Conservation (phyloP, 2,797 vertebrate species). For the Antennarius maculatus region DNA sequence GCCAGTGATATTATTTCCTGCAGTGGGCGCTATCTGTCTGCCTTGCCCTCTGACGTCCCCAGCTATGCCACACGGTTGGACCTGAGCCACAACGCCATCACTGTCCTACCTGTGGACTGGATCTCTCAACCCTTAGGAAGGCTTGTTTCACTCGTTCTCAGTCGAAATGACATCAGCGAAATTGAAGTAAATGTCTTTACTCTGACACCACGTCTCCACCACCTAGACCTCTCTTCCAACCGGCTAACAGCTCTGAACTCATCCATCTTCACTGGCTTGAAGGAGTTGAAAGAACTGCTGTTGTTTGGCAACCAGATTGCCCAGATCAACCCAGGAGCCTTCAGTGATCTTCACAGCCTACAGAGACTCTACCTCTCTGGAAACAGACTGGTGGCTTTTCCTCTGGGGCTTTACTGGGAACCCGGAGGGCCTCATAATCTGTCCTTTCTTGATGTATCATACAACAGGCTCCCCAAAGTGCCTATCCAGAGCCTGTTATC, state of each 20-base stretch:
- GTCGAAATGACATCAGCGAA: slow-evolving; percentile 83
- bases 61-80: slow-evolving; percentile 85
- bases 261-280: slow-evolving; percentile 84
- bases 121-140: slow-evolving; percentile 76
- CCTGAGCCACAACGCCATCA: slow-evolving; percentile 88
- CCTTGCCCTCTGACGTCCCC: slow-evolving; percentile 83
- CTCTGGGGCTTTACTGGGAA: slow-evolving; percentile 82
- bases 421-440: slow-evolving; percentile 82
- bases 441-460: slow-evolving; percentile 87
- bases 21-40: slow-evolving; percentile 86
- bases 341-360: slow-evolving; percentile 81
- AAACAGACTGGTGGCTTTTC: slow-evolving; percentile 84
- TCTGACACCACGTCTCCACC: slow-evolving; percentile 80
- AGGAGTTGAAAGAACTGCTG: slow-evolving; percentile 84
- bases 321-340: slow-evolving; percentile 79
- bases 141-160: slow-evolving; percentile 84
- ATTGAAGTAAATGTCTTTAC: slow-evolving; percentile 84
- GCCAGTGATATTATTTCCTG: slow-evolving; percentile 91
- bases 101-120: slow-evolving; percentile 84
- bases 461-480: slow-evolving; percentile 82
- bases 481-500: slow-evolving; percentile 84
- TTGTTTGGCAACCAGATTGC: slow-evolving; percentile 88
- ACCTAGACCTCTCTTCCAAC: slow-evolving; percentile 92
- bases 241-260: slow-evolving; percentile 78
- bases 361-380: slow-evolving; percentile 88